phyloP scores from a whole-genome alignment of 2,113 vertebrate species.

The Epinephelus fuscoguttatus region DNA sequence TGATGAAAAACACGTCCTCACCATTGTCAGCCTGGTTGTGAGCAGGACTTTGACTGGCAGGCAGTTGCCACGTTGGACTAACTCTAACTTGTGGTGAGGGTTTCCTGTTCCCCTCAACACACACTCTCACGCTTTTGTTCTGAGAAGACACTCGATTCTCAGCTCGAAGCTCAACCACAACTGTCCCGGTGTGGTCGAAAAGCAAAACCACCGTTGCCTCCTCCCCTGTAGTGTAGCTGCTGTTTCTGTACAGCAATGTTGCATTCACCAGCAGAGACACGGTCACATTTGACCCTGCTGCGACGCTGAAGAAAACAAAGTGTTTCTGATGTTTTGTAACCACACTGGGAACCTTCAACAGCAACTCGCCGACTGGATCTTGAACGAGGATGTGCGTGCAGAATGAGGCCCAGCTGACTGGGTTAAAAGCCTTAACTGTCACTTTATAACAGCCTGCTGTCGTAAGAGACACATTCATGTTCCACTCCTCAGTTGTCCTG shows the following conservation, averaged over 20 bases:
- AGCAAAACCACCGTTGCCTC: constrained; percentile 40
- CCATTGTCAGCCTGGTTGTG: constrained; percentile 5
- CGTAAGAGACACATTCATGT: constrained; percentile 1
- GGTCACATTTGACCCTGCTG: constrained; percentile 17
- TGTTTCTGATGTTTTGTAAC: background rate
- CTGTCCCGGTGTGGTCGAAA: constrained; percentile 16
- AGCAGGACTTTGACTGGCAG: constrained; percentile 15
- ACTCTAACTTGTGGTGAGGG: constrained; percentile 8
- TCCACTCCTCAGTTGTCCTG: constrained; percentile 29
- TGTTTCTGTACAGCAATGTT: constrained; percentile 30
- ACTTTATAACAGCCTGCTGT: constrained; percentile 19
- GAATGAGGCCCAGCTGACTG: constrained; percentile 23
- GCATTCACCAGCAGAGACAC: constrained; percentile 39
- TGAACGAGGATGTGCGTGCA: constrained; percentile 37
- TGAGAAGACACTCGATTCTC: constrained; percentile 50
- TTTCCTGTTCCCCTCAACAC: constrained; percentile 46
- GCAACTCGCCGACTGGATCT: constrained; percentile 33
- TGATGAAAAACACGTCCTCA: constrained; percentile 11
- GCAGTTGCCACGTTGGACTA: constrained; percentile 36
- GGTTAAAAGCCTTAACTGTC: constrained; percentile 34
- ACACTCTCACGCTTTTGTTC: constrained; percentile 18
- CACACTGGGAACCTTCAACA: background rate
- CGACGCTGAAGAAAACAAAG: background rate
- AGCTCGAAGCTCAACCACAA: constrained; percentile 38
- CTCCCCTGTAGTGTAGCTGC: constrained; percentile 28